Evolutionary conservation across 2,888 invertebrate species (phyloP).

Genomic region (Piscicola geometra): DNA sequence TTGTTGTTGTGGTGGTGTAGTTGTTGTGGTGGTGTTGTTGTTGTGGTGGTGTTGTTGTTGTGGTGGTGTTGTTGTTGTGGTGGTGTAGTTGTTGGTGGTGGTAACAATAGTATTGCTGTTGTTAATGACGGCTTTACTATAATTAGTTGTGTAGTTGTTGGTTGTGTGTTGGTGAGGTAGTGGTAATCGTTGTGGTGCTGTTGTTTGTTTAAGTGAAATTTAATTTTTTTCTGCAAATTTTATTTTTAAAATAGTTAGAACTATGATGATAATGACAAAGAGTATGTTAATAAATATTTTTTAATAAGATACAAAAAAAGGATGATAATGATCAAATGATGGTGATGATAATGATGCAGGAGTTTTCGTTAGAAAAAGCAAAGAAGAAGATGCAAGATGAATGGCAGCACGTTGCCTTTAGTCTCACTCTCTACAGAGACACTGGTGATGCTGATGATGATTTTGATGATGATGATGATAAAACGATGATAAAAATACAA

Average conservation of each 20-base stretch:
- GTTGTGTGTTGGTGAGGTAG: constrained; percentile 56
- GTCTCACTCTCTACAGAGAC: constrained; percentile 53
- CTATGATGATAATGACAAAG: not conserved
- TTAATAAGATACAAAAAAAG: not conserved
- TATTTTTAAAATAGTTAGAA: not conserved
- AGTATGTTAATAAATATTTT: not conserved
- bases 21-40: too few species aligned
- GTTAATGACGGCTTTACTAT: too few species aligned
- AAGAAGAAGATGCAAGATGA: constrained; percentile 56
- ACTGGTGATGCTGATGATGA: constrained; percentile 45
- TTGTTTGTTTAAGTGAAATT: not conserved
- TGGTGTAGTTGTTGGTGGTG: too few species aligned
- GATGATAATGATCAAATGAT: too few species aligned
- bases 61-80: too few species aligned
- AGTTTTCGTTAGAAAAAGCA: constrained; percentile 56
- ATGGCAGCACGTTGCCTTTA: constrained; percentile 54
- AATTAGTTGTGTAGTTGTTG: too few species aligned
- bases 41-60: too few species aligned
- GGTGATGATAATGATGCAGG: constrained; percentile 44
- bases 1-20: too few species aligned
- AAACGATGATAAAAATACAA: not conserved
- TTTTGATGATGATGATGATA: not conserved
- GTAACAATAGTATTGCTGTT: too few species aligned
- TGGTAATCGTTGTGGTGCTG: not conserved
- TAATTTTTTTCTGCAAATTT: too few species aligned